Evolutionary conservation across 2,888 invertebrate species (phyloP), one percentile per base, ranked within the genome.

Genomic region (Drosophila bunnanda): DNA sequence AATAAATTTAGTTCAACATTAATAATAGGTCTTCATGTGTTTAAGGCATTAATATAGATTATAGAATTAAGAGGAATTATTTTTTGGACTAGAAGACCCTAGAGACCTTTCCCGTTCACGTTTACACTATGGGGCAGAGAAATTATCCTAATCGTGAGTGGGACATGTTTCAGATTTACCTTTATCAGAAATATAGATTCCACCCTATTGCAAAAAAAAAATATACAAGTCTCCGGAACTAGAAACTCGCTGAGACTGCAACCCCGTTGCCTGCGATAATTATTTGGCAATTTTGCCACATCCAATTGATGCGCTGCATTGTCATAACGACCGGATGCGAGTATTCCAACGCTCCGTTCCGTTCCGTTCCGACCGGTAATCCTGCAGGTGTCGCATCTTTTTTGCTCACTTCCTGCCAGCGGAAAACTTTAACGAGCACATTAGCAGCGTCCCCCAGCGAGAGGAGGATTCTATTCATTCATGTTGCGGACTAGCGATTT

Each of bases 291-390:
- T 91, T 90, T 90, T 76, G 80, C 74, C 83, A 79, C 78, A 79
- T 82, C 83, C 78, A 76, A 81, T 79, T 76, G 72, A 68, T 74
- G 72, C 77, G 62, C 68, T 60, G 67, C 64, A 83, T 90, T 88
- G 89, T 89, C 89, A 90, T 90, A 89, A 88, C 90, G 89, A 89
- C 89, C 89, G 86, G 82, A 89, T 90, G 88, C 65, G 74, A 77
- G 74, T 65, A 85, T 86, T 89, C 57, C 48, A 39, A 32, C 32
- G 28, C 17, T 46, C 20, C 30, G 17, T 30, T 46, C 20, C 30
- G 17, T 30, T 46, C 20, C 30, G 17, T 13, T 60, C 25, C 52
- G 22, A 56, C 54, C 48, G 38, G 50, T 52, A 52, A 52, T 52
- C 52, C 54, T 55, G 80, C 85, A 87, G 84, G 87, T 86, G 85